Base-by-base conservation (phyloP, 2,888 invertebrate genomes). In the Chymomyza procnemis region DNA sequence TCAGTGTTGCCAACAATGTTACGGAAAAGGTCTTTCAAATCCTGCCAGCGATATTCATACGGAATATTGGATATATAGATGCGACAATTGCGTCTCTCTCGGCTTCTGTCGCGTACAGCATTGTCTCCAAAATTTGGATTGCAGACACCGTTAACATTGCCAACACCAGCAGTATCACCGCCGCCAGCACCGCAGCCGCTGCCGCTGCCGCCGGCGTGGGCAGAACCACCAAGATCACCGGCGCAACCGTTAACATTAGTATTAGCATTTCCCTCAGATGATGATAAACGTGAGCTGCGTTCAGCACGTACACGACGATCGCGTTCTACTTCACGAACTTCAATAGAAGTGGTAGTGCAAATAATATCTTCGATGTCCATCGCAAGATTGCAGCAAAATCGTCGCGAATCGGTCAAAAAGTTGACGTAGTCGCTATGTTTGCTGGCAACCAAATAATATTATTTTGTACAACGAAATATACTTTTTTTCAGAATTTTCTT, bases 31-130 rank as follows among this genome's bases (percentile, higher is more conserved):
- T 99, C 99, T 91, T 99, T 99, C 61, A 99, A 92, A 90, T 99
- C 99, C 88, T 98, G 98, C 99, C 99, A 99, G 73, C 97, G 95
- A 89, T 95, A 96, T 88, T 99, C 99, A 90, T 98, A 99, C 0
- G 99, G 98, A 91, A 99, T 97, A 91, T 91, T 91, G 0, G 91
- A 91, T 4, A 91, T 90, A 58, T 91, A 91, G 14, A 91, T 90
- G 16, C 91, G 89, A 62, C 91, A 90, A 74, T 90, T 90, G 67
- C 91, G 87, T 48, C 90, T 77, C 62, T 90, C 91, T 64, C 92
- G 92, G 76, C 92, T 91, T 69, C 92, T 90, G 64, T 92, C 92
- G 12, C 92, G 90, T 63, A 90, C 91, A 34, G 89, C 88, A 41
- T 84, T 81, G 2, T 63, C 69, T 18, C 75, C 74, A 8, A 77